Evolutionary conservation across 1,140 invertebrate genomes (phyloP).

Genomic region (Anastatus disparis): DNA sequence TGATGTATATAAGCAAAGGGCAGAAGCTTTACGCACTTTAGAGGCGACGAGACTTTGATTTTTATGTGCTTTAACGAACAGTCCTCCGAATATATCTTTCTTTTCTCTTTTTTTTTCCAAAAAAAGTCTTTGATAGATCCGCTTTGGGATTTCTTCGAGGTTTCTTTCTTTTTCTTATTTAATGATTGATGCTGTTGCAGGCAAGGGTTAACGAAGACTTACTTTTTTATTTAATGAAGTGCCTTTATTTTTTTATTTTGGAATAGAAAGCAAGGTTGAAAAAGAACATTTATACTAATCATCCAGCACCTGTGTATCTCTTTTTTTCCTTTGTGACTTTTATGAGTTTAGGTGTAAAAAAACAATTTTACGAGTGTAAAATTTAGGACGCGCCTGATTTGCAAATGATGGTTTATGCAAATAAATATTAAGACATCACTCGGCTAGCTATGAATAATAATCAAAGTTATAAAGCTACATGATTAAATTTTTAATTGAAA

Average conservation of each 20-base stretch:
- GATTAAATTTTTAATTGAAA: too few relatives aligned
- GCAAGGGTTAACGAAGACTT: constrained; percentile 6
- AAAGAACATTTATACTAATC: constrained; percentile 1
- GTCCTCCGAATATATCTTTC: background rate
- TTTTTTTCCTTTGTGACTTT: too few relatives aligned
- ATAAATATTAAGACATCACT: too few relatives aligned
- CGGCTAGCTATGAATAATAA: too few relatives aligned
- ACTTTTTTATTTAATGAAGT: too few relatives aligned
- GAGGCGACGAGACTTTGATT: constrained; percentile 7
- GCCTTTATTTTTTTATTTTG: background rate
- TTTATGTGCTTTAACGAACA: constrained; percentile 30
- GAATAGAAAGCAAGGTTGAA: background rate
- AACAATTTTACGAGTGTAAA: too few relatives aligned
- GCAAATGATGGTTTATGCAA: too few relatives aligned
- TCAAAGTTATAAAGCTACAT: too few relatives aligned
- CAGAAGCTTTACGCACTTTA: background rate
- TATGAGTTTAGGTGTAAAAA: too few relatives aligned
- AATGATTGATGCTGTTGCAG: constrained; percentile 26
- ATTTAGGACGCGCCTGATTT: too few relatives aligned
- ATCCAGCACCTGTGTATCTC: background rate
- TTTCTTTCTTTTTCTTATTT: background rate
- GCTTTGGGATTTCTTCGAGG: background rate
- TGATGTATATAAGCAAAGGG: background rate
- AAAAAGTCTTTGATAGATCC: constrained; percentile 4
- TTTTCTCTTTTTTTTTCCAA: background rate